A percentile compares a stretch with the other conserved stretches of the same genome.
These are phyloP conservation scores for Lepidurus couesii DNA, from an alignment of 1,140 invertebrate genomes.

Conservation along the genomic window DNA sequence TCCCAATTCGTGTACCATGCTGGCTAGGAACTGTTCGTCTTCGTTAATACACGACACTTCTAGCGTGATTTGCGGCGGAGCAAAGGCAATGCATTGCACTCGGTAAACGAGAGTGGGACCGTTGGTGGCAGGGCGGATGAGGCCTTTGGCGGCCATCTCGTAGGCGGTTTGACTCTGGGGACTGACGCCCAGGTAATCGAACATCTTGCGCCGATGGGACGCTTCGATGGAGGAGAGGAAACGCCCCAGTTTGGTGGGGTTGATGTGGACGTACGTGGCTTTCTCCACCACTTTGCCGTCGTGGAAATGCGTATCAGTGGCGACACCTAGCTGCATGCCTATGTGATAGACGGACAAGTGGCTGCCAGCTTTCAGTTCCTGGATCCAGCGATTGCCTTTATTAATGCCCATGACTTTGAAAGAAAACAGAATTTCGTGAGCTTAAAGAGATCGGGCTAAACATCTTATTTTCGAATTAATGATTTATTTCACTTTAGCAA, in stretches of 20 bases:
- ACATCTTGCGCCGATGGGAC: slow-evolving; percentile 74
- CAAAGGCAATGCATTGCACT: slow-evolving; percentile 75
- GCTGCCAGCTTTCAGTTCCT: slow-evolving; percentile 51
- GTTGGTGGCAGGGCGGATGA: slow-evolving; percentile 62
- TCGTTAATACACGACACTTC: slow-evolving; percentile 83
- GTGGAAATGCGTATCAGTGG: slow-evolving; percentile 66
- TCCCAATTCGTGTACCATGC: slow-evolving; percentile 72
- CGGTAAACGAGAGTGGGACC: slow-evolving; percentile 74
- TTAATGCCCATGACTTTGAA: slow-evolving; percentile 64
- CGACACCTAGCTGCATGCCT: slow-evolving; percentile 68
- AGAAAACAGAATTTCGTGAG: slow-evolving; percentile 35
- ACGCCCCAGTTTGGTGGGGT: slow-evolving; percentile 57
- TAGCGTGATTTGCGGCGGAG: slow-evolving; percentile 78
- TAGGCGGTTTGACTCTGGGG: slow-evolving; percentile 80
- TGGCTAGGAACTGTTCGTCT: slow-evolving; percentile 63
- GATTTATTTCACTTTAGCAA: slow-evolving; percentile 7
- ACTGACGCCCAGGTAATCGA: slow-evolving; percentile 67
- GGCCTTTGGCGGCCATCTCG: slow-evolving; percentile 72
- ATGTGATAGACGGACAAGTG: slow-evolving; percentile 65
- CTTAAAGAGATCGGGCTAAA: not conserved
- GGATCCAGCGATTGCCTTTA: slow-evolving; percentile 52
- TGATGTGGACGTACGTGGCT: slow-evolving; percentile 64
- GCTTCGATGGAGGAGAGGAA: slow-evolving; percentile 69
- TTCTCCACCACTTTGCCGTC: slow-evolving; percentile 66
- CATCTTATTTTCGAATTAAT: not conserved